phyloP scores from a whole-genome alignment of 2,113 vertebrate genomes.

The Brachyhypopomus occidentalis region DNA sequence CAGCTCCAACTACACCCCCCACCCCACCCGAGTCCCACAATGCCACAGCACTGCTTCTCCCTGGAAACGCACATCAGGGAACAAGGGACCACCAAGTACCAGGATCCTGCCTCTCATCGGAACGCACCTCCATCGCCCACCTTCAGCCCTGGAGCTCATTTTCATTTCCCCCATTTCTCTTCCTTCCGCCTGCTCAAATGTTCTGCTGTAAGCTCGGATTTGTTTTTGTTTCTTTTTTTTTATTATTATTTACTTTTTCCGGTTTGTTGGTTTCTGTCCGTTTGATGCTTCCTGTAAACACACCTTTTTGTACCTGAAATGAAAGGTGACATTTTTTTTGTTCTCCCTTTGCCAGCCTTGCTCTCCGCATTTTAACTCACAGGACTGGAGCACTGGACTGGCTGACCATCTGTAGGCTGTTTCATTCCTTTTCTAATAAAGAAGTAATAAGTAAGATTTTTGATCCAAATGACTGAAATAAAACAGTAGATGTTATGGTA shows the following conservation, averaged over 20 bases:
- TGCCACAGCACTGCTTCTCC: neutral
- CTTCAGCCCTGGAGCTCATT: constrained; percentile 21
- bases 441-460: constrained; percentile 56
- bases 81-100: neutral
- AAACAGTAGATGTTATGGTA: constrained; percentile 76
- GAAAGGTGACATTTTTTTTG: constrained; percentile 37
- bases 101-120: constrained; percentile 30
- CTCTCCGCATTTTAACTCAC: constrained; percentile 44
- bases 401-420: constrained; percentile 56
- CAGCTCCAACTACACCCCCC: neutral
- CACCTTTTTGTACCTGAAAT: constrained; percentile 59
- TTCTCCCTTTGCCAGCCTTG: constrained; percentile 27
- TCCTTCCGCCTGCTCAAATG: constrained; percentile 11
- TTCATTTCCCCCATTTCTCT: constrained; percentile 26
- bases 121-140: constrained; percentile 25
- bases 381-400: constrained; percentile 55
- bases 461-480: constrained; percentile 67
- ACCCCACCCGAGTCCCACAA: neutral
- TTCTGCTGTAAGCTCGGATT: constrained; percentile 27
- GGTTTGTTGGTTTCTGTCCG: constrained; percentile 38
- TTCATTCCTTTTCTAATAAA: constrained; percentile 58
- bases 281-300: constrained; percentile 64
- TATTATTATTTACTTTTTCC: too few relatives aligned
- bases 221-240: neutral
- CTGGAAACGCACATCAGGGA: too few relatives aligned